Base-by-base conservation (phyloP, 2,113 vertebrate genomes). In the Chascanopsetta lugubris region DNA sequence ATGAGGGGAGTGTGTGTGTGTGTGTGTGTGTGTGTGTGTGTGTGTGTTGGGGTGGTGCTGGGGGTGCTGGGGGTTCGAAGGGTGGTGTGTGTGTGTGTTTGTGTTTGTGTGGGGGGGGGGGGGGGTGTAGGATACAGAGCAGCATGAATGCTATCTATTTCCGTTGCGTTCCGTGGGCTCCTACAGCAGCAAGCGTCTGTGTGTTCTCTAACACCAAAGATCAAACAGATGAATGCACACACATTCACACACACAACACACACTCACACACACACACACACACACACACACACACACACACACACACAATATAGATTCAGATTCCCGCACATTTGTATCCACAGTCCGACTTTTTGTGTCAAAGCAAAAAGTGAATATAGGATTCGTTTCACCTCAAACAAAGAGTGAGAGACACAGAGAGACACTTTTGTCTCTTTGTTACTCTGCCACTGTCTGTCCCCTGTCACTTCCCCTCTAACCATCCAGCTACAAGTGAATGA, bases 141-240 rank as follows among this genome's bases (percentile, higher is more conserved):
- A n/a, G 0, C 69, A 64, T 83, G 75, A 88, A 85, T 83, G 75
- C 64, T 60, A 71, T 89, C 87, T 88, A 88, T 91, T 89, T 90
- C 79, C 80, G 85, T 46, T 75, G 77, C 11, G 70, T 84, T 72
- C 42, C 30, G 80, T 88, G 90, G 89, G 88, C 67, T 84, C 79
- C 58, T 77, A 75, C 83, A 79, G 76, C 55, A 79, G 49, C 50
- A 22, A 32, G 74, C 69, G 65, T 82, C 63, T 83, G 80, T 85
- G 63, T 87, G 69, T 87, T 85, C 63, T 48, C 82, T 62, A 85
- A 78, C 65, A 68, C 63, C 7, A 2, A 43, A 80, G 76, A 85
- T 79, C 85, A 84, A 86, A 87, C 71, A 80, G 36, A 72, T 61
- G 48, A 77, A 69, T 64, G 43, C 27, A 9, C 47, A 55, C 30